phyloP scores from a whole-genome alignment of 2,797 vertebrate genomes.

The Cygnus olor region DNA sequence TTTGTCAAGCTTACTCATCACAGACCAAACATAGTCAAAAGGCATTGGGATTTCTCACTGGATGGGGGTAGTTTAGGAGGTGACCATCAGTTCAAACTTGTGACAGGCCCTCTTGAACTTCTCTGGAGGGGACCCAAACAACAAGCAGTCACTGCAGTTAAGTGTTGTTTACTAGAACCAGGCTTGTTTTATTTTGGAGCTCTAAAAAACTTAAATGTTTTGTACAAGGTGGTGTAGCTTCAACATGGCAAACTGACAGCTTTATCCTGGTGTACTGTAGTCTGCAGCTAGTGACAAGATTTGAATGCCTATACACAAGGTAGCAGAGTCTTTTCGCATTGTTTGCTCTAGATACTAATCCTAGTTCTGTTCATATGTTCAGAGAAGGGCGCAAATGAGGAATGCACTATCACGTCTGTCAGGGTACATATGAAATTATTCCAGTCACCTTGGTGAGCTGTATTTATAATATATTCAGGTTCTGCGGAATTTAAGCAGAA shows the following conservation, averaged over 20 bases:
- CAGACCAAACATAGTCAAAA: not conserved
- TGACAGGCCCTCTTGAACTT: not conserved
- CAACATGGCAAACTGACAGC: not conserved
- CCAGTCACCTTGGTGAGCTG: not conserved
- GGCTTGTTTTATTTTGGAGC: not conserved
- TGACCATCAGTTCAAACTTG: not conserved
- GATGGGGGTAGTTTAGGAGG: not conserved
- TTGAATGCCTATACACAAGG: not conserved
- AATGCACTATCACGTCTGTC: not conserved
- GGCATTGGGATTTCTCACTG: not conserved
- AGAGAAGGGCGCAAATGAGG: not conserved
- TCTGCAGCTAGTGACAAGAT: not conserved
- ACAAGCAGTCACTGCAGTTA: not conserved
- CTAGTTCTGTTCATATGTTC: not conserved
- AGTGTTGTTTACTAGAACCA: not conserved
- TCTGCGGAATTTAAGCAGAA: not conserved
- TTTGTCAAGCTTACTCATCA: not conserved
- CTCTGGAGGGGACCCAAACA: not conserved
- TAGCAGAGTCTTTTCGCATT: not conserved
- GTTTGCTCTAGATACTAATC: not conserved
- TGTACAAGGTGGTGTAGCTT: not conserved
- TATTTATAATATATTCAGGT: not conserved
- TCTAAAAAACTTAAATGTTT: not conserved
- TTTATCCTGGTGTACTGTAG: not conserved
- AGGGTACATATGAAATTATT: not conserved